Conservation (phyloP, 1,140 invertebrate genomes). For the Dufourea novaeangliae region DNA sequence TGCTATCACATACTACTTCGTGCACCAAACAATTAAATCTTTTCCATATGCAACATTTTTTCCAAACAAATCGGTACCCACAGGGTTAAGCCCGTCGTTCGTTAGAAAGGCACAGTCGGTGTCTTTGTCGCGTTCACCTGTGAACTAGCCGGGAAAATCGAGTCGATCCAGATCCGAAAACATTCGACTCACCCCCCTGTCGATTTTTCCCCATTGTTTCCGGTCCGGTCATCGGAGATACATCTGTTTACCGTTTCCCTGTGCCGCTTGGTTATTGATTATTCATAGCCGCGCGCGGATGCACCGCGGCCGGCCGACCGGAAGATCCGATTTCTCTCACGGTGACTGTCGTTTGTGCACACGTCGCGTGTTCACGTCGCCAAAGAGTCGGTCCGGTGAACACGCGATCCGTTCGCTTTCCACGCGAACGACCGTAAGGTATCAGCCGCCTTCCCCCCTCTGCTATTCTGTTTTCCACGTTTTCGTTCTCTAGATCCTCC, state of each 20-base stretch:
- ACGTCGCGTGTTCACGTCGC: constrained; percentile 19
- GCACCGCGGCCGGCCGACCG: constrained; percentile 32
- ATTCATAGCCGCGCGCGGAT: constrained; percentile 33
- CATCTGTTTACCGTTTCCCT: constrained; percentile 46
- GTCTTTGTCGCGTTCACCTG: constrained; percentile 5
- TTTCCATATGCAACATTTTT: no score
- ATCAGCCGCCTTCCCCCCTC: neutral
- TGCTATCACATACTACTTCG: no score
- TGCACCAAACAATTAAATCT: no score
- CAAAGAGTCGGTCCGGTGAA: constrained; percentile 16
- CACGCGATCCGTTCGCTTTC: constrained; percentile 17
- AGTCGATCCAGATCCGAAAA: constrained; percentile 12
- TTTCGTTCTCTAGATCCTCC: no score
- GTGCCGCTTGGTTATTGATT: constrained; percentile 38
- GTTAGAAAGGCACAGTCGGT: neutral
- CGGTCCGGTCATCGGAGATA: constrained; percentile 35
- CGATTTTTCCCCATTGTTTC: neutral
- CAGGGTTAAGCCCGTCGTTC: no score
- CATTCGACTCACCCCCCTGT: neutral
- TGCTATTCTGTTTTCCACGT: no score
- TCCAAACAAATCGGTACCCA: no score
- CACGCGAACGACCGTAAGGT: constrained; percentile 32
- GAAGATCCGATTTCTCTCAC: constrained; percentile 63
- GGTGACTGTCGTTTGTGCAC: constrained; percentile 28
- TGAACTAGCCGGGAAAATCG: constrained; percentile 14